These are phyloP conservation scores for Sinella curviseta DNA, from an alignment of 1,140 invertebrate species.

Conservation along the genomic window DNA sequence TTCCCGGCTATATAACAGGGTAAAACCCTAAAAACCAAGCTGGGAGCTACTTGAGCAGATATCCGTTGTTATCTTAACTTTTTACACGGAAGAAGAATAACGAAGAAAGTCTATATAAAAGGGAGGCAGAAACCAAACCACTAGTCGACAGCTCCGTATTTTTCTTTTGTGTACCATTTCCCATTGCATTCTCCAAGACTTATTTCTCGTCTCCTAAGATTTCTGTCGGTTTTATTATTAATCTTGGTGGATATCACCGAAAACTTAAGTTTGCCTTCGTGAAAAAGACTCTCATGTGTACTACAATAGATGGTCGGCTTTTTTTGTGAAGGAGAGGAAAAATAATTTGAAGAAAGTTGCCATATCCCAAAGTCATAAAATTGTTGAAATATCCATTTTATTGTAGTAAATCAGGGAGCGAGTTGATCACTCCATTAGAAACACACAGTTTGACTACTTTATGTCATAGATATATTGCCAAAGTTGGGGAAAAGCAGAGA, in stretches of 20 bases:
- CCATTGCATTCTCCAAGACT: background rate
- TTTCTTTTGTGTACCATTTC: background rate
- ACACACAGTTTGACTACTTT: background rate
- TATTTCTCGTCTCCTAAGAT: no score
- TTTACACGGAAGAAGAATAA: background rate
- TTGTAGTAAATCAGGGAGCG: background rate
- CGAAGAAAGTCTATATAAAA: background rate
- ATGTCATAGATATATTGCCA: conserved; percentile 10
- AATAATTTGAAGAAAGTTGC: background rate
- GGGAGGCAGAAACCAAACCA: background rate
- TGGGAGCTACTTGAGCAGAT: background rate
- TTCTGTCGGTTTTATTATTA: no score
- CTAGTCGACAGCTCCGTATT: background rate
- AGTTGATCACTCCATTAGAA: conserved; percentile 14
- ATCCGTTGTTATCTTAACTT: conserved; percentile 2
- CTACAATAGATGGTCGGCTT: background rate
- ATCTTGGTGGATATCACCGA: no score
- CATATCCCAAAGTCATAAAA: conserved; percentile 2
- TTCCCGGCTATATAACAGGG: background rate
- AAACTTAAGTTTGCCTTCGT: no score
- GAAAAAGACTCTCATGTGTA: no score
- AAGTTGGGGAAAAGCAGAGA: background rate
- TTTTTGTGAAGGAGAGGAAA: background rate
- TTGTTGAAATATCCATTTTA: conserved; percentile 12
- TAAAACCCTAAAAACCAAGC: background rate